Conservation (phyloP, 2,797 vertebrate species). For the Calcarius lapponicus region DNA sequence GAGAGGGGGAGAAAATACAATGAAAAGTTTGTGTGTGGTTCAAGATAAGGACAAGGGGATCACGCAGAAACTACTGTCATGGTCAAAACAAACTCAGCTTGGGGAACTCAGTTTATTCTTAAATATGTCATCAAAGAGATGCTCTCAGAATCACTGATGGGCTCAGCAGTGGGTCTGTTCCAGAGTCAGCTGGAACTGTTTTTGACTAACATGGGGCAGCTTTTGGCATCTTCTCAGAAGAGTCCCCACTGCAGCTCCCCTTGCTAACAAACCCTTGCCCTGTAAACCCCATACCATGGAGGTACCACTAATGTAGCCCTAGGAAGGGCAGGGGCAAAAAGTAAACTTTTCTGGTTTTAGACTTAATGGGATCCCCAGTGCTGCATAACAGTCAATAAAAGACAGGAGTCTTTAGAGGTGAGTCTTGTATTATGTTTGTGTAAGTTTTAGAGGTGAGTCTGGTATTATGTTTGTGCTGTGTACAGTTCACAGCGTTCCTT, state of each 20-base stretch:
- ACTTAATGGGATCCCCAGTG: not conserved
- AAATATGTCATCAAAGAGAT: not conserved
- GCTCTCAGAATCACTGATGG: not conserved
- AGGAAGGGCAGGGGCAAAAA: not conserved
- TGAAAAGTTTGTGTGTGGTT: not conserved
- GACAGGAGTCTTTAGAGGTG: not conserved
- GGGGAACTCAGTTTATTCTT: not conserved
- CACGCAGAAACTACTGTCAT: accelerated
- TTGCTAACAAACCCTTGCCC: not conserved
- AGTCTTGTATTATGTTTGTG: not conserved
- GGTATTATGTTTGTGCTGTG: not conserved
- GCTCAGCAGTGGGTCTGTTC: not conserved
- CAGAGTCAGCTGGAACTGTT: not conserved
- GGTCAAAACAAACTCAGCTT: not conserved
- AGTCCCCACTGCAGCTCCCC: not conserved
- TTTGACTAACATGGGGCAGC: not conserved
- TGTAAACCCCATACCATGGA: not conserved
- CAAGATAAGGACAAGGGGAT: not conserved
- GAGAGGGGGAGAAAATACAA: not conserved
- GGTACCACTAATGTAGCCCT: not conserved
- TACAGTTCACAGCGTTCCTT: not conserved
- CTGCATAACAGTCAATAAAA: not conserved
- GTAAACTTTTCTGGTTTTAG: not conserved
- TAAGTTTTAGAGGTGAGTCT: not conserved
- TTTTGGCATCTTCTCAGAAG: not conserved